phyloP scores from a whole-genome alignment of 2,113 vertebrate species.

The Sisor rabdophorus region DNA sequence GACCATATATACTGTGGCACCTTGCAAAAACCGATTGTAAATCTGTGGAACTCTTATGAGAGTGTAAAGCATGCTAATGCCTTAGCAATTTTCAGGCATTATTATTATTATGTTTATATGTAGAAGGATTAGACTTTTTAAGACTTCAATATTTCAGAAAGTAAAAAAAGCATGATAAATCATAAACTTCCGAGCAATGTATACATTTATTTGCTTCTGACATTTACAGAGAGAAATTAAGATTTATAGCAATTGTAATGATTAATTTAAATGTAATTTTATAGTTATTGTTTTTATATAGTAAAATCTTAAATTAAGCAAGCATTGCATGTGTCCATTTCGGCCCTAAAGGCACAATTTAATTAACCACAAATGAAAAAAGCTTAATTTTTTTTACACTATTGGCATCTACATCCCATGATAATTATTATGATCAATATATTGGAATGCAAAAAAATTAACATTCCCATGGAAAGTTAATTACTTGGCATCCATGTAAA shows the following conservation, averaged over 20 bases:
- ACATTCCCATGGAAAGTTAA: conserved; percentile 6
- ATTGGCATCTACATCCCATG: not conserved
- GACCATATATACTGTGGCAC: conserved; percentile 35
- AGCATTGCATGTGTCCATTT: not conserved
- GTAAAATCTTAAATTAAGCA: not conserved
- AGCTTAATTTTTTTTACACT: not conserved
- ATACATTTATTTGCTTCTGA: not conserved
- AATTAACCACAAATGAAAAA: not conserved
- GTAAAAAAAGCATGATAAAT: not conserved
- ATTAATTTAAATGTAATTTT: conserved; percentile 1
- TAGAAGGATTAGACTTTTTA: conserved; percentile 2
- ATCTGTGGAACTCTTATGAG: conserved; percentile 5
- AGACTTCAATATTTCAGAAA: not conserved
- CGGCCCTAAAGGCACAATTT: conserved; percentile 1
- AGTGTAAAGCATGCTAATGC: not conserved
- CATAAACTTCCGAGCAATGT: not conserved
- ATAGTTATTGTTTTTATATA: conserved; percentile 14
- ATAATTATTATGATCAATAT: not conserved
- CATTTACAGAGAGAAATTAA: not conserved
- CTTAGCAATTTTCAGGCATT: not conserved
- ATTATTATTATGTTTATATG: not conserved
- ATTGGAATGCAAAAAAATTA: not conserved
- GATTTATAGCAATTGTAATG: not conserved
- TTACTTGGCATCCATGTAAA: conserved; percentile 6
- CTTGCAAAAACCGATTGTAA: conserved; percentile 26